phyloP scores from a whole-genome alignment of 64 coral and sea anemone species.

The Acropora yongei region DNA sequence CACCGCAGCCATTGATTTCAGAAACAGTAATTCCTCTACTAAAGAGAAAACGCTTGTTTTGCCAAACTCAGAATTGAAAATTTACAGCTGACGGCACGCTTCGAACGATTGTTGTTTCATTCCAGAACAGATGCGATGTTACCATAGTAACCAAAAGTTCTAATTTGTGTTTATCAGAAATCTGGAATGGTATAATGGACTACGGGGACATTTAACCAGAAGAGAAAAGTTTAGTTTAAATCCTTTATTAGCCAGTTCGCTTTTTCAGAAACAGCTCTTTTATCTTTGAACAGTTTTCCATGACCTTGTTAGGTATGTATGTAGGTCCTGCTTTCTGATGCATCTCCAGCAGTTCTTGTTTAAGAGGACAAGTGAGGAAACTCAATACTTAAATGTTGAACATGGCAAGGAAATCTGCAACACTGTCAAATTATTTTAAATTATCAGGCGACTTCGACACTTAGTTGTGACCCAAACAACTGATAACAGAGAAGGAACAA shows the following conservation, averaged over 20 bases:
- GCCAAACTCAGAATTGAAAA: neutral
- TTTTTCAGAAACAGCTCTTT: neutral
- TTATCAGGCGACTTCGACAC: too few species aligned
- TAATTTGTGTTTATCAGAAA: neutral
- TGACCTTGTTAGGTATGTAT: too few species aligned
- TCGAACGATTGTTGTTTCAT: constrained; percentile 13
- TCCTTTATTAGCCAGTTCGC: neutral
- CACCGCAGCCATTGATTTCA: constrained; percentile 26
- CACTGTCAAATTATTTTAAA: too few species aligned
- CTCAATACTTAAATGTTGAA: too few species aligned
- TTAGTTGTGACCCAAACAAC: too few species aligned
- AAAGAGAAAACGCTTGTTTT: neutral
- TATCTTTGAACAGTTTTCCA: neutral
- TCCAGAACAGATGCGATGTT: neutral
- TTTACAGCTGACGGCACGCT: neutral
- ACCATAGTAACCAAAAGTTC: constrained; percentile 14
- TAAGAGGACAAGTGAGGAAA: too few species aligned
- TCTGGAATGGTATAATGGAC: neutral
- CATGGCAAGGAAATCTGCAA: too few species aligned
- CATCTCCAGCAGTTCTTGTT: too few species aligned
- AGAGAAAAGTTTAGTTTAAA: neutral
- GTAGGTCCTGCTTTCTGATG: too few species aligned
- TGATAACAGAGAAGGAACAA: too few species aligned
- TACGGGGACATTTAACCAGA: neutral
- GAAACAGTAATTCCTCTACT: neutral